A percentile compares a stretch with the other conserved stretches of the same genome.
These are phyloP conservation scores for Cuculus canorus DNA, from an alignment of 2,797 vertebrate species.

Conservation along the genomic window DNA sequence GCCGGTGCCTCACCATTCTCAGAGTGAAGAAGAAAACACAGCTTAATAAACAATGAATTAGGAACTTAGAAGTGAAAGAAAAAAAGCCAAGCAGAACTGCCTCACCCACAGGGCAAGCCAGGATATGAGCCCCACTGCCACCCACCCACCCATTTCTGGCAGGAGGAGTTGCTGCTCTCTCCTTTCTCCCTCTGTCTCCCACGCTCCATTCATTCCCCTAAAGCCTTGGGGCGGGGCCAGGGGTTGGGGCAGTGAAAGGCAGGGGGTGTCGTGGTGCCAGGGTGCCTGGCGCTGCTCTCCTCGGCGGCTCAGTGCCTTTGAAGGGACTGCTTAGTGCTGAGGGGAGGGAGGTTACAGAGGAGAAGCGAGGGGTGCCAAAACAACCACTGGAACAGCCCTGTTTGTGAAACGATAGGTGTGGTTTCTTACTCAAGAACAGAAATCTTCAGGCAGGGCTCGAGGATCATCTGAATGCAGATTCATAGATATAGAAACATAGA, in stretches of 20 bases:
- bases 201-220: no score
- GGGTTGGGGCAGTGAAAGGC: rapidly evolving
- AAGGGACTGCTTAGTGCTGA: not conserved
- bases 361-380: not conserved
- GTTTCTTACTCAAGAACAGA: not conserved
- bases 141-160: rapidly evolving
- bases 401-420: no score
- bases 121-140: rapidly evolving
- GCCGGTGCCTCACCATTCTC: no score
- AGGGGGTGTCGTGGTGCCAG: rapidly evolving
- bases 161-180: rapidly evolving
- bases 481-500: no score
- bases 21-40: not conserved
- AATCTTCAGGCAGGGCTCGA: not conserved
- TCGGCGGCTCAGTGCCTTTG: no score
- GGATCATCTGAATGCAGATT: no score
- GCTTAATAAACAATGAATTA: rapidly evolving
- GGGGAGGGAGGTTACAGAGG: no score
- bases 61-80: rapidly evolving
- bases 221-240: no score
- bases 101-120: rapidly evolving
- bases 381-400: no score
- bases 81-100: rapidly evolving
- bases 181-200: no score
- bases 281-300: rapidly evolving